Base-by-base conservation (phyloP, 2,113 vertebrate species). In the Trochalopteron elliotii region DNA sequence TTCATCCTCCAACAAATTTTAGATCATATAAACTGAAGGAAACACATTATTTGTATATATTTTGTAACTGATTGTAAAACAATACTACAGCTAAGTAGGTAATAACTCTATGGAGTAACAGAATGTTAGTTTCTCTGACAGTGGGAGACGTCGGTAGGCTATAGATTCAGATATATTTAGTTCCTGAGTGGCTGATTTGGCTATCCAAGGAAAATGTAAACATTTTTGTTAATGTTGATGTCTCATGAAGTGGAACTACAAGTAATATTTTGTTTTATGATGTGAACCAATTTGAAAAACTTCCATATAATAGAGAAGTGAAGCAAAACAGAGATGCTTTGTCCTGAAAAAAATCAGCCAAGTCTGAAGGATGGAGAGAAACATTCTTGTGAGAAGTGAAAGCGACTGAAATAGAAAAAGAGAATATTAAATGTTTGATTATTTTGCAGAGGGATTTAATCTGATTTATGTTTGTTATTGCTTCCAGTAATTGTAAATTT, bases 381-480 rank as follows among this genome's bases (percentile, higher is more conserved):
- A 88, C 47, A 59, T 65, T 78, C 10, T 50, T 70, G 20, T 56
- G 42, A 91, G 72, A 83, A 15, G 57, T 79, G 40, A 96, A 94
- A 84, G 31, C 37, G 72, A 65, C 25, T 89, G 56, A 92, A 96
- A 83, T 13, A 72, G 23, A 91, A 93, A 87, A 70, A 85, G 28
- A 82, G 8, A 82, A 75, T 90, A 94, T 84, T 81, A 69, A 89
- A 82, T 50, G 2, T 90, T 90, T 84, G 7, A 91, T 81, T 90
- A 88, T 64, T 95, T 94, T 93, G 21, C 24, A 63, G n/a, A 44
- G 30, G 5, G 7, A 65, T 90, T 93, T 71, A 72, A 56, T 97
- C 87, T 96, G 94, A 94, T 97, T 97, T 95, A 94, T 89, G 74
- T 60, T 95, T 96, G 42, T 75, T 75, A 83, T 81, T 93, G 12